Percentiles rank a stretch among this genome's conserved stretches.
Evolutionary conservation across 2,888 invertebrate genomes (phyloP).

Genomic region (Metacarcinus magister): DNA sequence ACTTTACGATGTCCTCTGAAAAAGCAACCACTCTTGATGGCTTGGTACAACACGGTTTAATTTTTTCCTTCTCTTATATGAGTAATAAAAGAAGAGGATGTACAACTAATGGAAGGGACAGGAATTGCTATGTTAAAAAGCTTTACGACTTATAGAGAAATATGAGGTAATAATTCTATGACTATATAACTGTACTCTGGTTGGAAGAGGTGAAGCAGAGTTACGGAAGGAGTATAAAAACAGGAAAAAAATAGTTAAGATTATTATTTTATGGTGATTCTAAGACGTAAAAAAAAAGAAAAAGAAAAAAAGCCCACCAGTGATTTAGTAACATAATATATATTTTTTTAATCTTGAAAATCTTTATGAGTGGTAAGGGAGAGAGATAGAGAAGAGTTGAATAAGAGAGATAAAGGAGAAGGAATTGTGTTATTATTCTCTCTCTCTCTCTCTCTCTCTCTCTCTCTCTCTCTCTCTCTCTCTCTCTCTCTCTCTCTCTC

Average conservation of each 20-base stretch:
- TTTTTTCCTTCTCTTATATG: too few species aligned
- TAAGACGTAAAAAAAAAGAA: background rate
- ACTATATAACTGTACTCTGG: background rate
- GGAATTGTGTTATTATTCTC: too few species aligned
- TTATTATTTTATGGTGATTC: background rate
- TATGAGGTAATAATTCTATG: background rate
- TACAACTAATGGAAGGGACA: too few species aligned
- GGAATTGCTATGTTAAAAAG: background rate
- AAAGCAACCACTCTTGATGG: too few species aligned
- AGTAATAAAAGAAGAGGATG: too few species aligned
- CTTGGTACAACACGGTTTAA: too few species aligned
- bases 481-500: slow-evolving; percentile 14
- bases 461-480: background rate
- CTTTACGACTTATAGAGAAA: background rate
- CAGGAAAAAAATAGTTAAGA: background rate
- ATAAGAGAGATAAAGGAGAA: too few species aligned
- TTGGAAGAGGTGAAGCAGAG: background rate
- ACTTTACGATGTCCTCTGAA: too few species aligned
- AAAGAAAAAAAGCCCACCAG: too few species aligned
- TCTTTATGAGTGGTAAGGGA: background rate
- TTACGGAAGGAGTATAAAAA: background rate
- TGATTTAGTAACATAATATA: too few species aligned
- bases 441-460: too few species aligned
- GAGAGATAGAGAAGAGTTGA: background rate
- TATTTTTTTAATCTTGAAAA: too few species aligned